These are phyloP conservation scores for Fundulus diaphanus DNA, from an alignment of 2,797 vertebrate species.

Conservation along the genomic window DNA sequence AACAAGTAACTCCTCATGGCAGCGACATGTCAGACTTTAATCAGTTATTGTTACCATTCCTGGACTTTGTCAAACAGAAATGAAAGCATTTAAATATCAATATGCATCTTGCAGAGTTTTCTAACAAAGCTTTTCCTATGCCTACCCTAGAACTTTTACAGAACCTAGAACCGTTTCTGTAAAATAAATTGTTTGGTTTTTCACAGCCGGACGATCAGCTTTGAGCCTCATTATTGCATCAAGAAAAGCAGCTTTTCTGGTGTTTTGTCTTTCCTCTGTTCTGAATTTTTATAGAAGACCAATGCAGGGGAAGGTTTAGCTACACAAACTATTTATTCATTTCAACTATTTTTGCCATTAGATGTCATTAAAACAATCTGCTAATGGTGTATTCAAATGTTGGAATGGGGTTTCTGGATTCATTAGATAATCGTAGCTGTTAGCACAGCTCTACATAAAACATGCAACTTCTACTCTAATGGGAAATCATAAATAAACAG, in stretches of 20 bases:
- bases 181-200: neutral
- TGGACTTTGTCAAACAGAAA: neutral
- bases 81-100: neutral
- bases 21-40: neutral
- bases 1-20: neutral
- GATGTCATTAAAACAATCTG: neutral
- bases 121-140: neutral
- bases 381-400: too few relatives aligned
- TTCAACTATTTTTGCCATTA: neutral
- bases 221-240: neutral
- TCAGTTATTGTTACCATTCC: neutral
- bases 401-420: neutral
- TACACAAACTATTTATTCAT: neutral
- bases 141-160: neutral
- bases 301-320: neutral
- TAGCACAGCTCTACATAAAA: neutral
- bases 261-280: neutral
- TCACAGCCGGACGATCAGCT: neutral
- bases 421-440: neutral
- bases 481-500: too few relatives aligned
- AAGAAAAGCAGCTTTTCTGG: neutral
- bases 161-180: neutral
- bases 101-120: neutral
- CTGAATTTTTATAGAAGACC: neutral
- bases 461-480: neutral